These are phyloP conservation scores for Pampus argenteus DNA, from an alignment of 2,797 vertebrate genomes.

Conservation along the genomic window DNA sequence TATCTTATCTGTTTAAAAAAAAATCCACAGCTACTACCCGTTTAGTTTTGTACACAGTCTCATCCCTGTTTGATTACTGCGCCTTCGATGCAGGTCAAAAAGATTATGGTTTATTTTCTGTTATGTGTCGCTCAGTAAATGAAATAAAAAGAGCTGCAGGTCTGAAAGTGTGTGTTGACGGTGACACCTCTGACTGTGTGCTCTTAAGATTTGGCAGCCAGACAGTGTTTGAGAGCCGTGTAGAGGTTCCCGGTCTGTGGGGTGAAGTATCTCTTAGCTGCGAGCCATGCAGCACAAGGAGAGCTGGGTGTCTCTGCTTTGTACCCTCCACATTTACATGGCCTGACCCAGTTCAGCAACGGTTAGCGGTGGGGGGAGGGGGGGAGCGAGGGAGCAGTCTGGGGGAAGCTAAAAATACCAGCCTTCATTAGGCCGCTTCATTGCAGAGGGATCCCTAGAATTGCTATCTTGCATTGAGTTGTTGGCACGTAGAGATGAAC, in stretches of 20 bases:
- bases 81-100: background rate
- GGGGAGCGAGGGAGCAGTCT: slow-evolving; percentile 78
- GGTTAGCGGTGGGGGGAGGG: slow-evolving; percentile 76
- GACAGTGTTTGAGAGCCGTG: slow-evolving; percentile 57
- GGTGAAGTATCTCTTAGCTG: slow-evolving; percentile 77
- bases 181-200: slow-evolving; percentile 62
- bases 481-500: slow-evolving; percentile 76
- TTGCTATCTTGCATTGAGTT: slow-evolving; percentile 77
- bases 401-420: slow-evolving; percentile 87
- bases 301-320: slow-evolving; percentile 78
- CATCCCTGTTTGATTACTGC: background rate
- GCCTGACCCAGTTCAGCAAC: slow-evolving; percentile 84
- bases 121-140: slow-evolving; percentile 15
- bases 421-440: slow-evolving; percentile 77
- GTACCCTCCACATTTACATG: slow-evolving; percentile 84
- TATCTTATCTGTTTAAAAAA: background rate
- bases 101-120: background rate
- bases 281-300: slow-evolving; percentile 66
- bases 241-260: slow-evolving; percentile 61
- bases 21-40: background rate
- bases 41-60: background rate
- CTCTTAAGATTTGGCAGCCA: slow-evolving; percentile 66
- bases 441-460: slow-evolving; percentile 88
- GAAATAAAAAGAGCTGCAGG: slow-evolving; percentile 35
- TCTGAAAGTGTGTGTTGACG: slow-evolving; percentile 40